A percentile compares a stretch with the other conserved stretches of the same genome.
These are phyloP conservation scores for Calvadosia cruxmelitensis DNA, from an alignment of 30 jellyfish, hydroid and myxozoan species.

Conservation along the genomic window DNA sequence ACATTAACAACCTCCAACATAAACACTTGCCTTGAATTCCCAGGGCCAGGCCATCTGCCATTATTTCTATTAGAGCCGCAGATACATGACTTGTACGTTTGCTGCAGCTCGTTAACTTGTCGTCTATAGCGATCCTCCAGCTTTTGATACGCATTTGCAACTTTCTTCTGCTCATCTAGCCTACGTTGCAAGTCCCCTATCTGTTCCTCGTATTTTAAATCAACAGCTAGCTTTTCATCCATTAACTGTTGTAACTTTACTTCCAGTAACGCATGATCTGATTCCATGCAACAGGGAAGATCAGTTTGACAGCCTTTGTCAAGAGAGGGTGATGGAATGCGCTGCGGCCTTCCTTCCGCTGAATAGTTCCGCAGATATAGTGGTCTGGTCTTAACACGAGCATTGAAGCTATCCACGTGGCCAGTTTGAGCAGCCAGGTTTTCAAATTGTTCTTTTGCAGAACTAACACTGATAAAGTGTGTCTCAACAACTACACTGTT, in stretches of 20 bases:
- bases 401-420: not conserved
- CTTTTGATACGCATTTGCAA: constrained; percentile 92
- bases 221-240: constrained; percentile 7
- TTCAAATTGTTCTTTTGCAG: constrained; percentile 12
- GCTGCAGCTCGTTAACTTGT: constrained; percentile 53
- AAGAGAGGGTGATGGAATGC: not conserved
- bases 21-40: no score
- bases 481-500: constrained; percentile 9
- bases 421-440: not conserved
- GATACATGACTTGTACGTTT: constrained; percentile 33
- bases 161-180: constrained; percentile 83
- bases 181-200: constrained; percentile 29
- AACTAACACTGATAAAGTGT: constrained; percentile 3
- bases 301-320: not conserved
- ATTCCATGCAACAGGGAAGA: not conserved
- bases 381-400: not conserved
- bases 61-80: constrained; percentile 27
- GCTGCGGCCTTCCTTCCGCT: not conserved
- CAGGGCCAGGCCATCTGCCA: constrained; percentile 15
- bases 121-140: constrained; percentile 85
- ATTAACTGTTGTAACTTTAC: constrained; percentile 18
- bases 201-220: constrained; percentile 9
- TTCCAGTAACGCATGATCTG: not conserved
- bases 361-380: not conserved
- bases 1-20: no score